phyloP scores from a whole-genome alignment of 2,888 invertebrate genomes.

The Therioaphis trifolii region DNA sequence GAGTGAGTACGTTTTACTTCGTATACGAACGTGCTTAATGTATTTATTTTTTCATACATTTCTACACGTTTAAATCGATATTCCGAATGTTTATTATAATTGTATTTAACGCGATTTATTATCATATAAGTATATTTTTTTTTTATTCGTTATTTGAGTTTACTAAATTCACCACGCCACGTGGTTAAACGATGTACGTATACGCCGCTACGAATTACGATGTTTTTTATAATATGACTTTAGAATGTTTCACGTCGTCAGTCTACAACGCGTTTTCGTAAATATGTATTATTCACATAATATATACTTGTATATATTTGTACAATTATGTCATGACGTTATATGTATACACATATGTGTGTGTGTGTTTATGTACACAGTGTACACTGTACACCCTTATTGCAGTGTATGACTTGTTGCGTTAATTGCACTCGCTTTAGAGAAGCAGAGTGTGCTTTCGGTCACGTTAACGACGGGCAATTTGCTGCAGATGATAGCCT shows the following conservation, averaged over 20 bases:
- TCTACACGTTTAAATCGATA: neutral
- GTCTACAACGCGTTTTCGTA: neutral
- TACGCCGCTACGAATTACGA: no score
- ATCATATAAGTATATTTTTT: no score
- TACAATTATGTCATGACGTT: no score
- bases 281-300: neutral
- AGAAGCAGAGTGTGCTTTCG: conserved; percentile 10
- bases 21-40: neutral
- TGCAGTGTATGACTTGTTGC: conserved; percentile 10
- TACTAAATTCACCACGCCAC: no score
- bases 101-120: neutral
- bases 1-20: no score
- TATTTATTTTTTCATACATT: neutral
- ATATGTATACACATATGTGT: no score
- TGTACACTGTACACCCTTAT: neutral
- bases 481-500: conserved; percentile 34
- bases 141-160: no score
- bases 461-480: conserved; percentile 30
- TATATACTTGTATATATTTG: neutral
- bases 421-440: neutral
- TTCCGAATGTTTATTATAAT: neutral
- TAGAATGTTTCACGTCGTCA: no score
- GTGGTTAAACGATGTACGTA: no score
- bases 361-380: no score
- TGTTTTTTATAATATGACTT: no score